phyloP scores from a whole-genome alignment of 2,113 vertebrate genomes.

The Archocentrus centrarchus region DNA sequence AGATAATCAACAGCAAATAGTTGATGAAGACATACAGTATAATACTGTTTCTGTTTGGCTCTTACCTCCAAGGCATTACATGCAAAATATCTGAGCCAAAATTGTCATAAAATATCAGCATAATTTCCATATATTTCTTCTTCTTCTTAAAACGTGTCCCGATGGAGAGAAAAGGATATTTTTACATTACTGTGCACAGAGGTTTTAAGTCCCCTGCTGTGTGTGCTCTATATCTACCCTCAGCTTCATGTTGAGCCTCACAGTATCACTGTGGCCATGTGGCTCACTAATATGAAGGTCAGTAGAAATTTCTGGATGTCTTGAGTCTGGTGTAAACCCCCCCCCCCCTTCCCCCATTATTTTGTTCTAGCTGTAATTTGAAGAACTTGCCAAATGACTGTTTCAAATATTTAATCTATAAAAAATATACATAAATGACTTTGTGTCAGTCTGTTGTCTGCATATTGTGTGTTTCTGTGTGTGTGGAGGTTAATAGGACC shows the following conservation, averaged over 20 bases:
- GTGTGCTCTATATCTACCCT: not conserved
- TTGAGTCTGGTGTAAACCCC: not conserved
- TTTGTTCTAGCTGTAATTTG: not conserved
- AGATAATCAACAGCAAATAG: too few species aligned
- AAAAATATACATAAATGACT: conserved; percentile 1
- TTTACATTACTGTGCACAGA: too few species aligned
- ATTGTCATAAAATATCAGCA: too few species aligned
- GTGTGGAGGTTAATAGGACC: conserved; percentile 43
- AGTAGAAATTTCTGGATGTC: not conserved
- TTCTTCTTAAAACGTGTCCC: too few species aligned
- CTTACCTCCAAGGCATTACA: too few species aligned
- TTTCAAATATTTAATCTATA: conserved; percentile 14
- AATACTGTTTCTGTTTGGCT: too few species aligned
- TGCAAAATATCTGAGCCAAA: too few species aligned
- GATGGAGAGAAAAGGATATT: too few species aligned
- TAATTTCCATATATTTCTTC: too few species aligned
- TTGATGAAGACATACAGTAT: too few species aligned
- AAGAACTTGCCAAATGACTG: conserved; percentile 12
- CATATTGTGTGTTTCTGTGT: not conserved
- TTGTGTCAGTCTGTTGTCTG: not conserved
- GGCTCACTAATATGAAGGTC: not conserved
- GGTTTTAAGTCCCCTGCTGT: too few species aligned
- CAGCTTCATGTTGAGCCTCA: not conserved
- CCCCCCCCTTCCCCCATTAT: not conserved
- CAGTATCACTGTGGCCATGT: not conserved